Evolutionary conservation across 1,140 invertebrate genomes (phyloP), one percentile per base, ranked within the genome.

Genomic region (Megalonaias nervosa): DNA sequence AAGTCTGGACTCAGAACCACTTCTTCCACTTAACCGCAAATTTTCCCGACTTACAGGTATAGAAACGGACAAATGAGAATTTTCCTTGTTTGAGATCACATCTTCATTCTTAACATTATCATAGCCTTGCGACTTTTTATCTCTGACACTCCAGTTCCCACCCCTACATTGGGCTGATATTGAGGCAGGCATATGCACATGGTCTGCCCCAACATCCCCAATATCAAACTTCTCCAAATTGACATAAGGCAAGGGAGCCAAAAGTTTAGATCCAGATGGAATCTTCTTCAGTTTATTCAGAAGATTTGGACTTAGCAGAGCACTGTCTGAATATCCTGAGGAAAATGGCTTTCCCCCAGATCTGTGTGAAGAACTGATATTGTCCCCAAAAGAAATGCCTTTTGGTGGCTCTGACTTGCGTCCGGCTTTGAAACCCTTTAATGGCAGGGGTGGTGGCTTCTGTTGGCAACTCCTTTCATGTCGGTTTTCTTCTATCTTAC

Each of bases 211-310:
- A 16, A 82, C 79, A 76, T 85, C 85, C 16, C 75, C 79, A 57
- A 81, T 80, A 82, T 88, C 88, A 78, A 85, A 89, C 67, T 85
- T 86, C 21, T 81, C 83, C 62, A 89, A 74, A 67, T 89, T 89
- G 16, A 89, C 87, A 83, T 89, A 89, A 4, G 88, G 88, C 15
- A 89, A 74, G 21, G 88, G 88, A 60, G 84, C 83, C 59, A 77
- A 84, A 23, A 87, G 68, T 73, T 82, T 84, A 57, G 86, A 89
- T 76, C 71, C 69, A 67, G 62, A 74, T 14, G 85, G 86, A 68
- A 89, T 89, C 68, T 83, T 83, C 17, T 82, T 82, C 15, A 89
- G 75, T 81, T 87, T 88, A 23, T 82, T 81, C 31, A 84, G 68
- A 73, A 88, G 80, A 71, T 85, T 84, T 23, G 87, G 86, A 80